Conservation (phyloP, 2,113 vertebrate genomes). For the Carlito syrichta region DNA sequence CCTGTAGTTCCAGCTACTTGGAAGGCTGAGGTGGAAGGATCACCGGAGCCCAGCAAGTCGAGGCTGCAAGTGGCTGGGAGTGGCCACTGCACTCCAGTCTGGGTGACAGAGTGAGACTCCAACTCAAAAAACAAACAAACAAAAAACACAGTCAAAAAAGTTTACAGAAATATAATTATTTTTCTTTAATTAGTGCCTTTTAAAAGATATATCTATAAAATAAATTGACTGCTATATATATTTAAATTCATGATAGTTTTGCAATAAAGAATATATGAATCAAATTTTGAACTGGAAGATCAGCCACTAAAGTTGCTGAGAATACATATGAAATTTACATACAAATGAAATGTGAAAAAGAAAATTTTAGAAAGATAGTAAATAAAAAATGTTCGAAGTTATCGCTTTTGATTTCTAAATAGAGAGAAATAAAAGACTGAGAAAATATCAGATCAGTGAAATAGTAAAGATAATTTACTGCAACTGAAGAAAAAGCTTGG, state of each 20-base stretch:
- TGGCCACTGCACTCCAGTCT: no score
- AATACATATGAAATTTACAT: neutral
- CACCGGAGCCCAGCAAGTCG: no score
- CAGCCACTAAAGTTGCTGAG: neutral
- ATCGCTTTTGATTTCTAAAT: neutral
- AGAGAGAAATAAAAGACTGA: neutral
- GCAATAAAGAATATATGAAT: neutral
- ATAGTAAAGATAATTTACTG: neutral
- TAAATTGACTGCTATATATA: neutral
- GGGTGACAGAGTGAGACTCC: no score
- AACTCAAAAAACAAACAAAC: no score
- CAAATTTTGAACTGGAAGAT: neutral
- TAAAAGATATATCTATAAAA: neutral
- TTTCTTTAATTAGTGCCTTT: neutral
- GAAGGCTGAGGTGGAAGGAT: no score
- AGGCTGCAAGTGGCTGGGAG: no score
- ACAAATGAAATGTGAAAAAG: neutral
- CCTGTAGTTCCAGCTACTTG: no score
- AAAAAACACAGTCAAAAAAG: neutral
- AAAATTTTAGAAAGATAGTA: neutral
- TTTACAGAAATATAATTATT: neutral
- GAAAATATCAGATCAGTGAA: neutral
- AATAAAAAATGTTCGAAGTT: neutral
- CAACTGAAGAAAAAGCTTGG: neutral
- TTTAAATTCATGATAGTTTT: neutral